A percentile compares a stretch with the other conserved stretches of the same genome.
These are phyloP conservation scores for Micrastur ruficollis DNA, from an alignment of 2,797 vertebrate species.

Conservation along the genomic window DNA sequence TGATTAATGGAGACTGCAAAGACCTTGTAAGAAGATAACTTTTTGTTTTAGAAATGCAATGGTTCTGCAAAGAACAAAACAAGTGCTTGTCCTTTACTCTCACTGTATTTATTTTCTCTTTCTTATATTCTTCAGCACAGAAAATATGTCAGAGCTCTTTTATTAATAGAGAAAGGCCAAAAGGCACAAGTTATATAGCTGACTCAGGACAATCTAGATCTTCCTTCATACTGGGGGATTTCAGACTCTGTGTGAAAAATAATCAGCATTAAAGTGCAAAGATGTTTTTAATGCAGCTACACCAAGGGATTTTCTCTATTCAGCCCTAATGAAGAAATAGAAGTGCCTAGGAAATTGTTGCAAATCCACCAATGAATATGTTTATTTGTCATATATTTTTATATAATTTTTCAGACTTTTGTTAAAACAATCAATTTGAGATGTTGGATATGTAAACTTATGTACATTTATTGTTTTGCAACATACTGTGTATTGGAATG, in stretches of 20 bases:
- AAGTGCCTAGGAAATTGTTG: not conserved
- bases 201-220: not conserved
- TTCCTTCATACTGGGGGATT: not conserved
- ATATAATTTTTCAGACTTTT: not conserved
- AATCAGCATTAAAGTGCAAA: not conserved
- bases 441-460: not conserved
- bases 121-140: slow-evolving; percentile 2
- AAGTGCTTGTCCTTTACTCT: not conserved
- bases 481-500: not conserved
- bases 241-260: not conserved
- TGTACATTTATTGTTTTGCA: not conserved
- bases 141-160: not conserved
- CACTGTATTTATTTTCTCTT: slow-evolving; percentile 2
- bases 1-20: slow-evolving; percentile 49
- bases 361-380: not conserved
- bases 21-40: slow-evolving; percentile 39
- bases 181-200: not conserved
- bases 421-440: not conserved
- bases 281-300: not conserved
- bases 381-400: not conserved
- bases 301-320: not conserved
- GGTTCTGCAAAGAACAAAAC: not conserved
- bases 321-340: not conserved
- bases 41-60: slow-evolving; percentile 27
- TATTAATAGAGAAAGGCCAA: not conserved